Evolutionary conservation across 2,113 vertebrate genomes (phyloP).

Genomic region (Chloebia gouldiae): DNA sequence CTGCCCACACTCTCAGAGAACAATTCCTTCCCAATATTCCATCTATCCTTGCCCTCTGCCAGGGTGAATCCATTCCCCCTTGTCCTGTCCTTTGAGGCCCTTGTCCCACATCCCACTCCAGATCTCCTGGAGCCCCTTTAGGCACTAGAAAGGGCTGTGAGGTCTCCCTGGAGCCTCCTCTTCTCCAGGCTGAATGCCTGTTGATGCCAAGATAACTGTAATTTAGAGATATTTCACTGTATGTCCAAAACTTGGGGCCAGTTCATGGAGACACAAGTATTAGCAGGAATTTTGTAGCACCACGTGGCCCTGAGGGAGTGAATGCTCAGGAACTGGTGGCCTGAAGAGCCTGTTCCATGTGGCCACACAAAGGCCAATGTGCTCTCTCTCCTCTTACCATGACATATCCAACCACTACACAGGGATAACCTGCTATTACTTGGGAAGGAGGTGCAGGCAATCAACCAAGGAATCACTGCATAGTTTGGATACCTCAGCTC

Average conservation of each 20-base stretch:
- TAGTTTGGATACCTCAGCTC: not conserved
- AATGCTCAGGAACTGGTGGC: accelerated
- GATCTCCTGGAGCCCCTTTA: not conserved
- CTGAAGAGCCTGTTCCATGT: not conserved
- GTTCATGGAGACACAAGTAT: not conserved
- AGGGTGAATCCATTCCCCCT: not conserved
- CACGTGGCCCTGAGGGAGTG: not conserved
- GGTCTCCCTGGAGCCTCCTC: not conserved
- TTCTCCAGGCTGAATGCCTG: not conserved
- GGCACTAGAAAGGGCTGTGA: not conserved
- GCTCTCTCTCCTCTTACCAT: not conserved
- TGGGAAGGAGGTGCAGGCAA: not conserved
- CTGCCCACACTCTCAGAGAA: not conserved
- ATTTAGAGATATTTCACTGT: not conserved
- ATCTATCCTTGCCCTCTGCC: not conserved
- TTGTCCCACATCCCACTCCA: accelerated
- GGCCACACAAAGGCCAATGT: not conserved
- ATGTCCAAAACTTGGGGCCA: not conserved
- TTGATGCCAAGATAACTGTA: not conserved
- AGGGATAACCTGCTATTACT: not conserved
- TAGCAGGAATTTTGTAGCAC: not conserved
- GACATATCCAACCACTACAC: not conserved
- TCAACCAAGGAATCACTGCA: not conserved
- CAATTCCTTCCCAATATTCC: not conserved
- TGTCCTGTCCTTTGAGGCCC: accelerated